These are phyloP conservation scores for Enteromius paludinosus DNA, from an alignment of 2,797 vertebrate genomes.

Conservation along the genomic window DNA sequence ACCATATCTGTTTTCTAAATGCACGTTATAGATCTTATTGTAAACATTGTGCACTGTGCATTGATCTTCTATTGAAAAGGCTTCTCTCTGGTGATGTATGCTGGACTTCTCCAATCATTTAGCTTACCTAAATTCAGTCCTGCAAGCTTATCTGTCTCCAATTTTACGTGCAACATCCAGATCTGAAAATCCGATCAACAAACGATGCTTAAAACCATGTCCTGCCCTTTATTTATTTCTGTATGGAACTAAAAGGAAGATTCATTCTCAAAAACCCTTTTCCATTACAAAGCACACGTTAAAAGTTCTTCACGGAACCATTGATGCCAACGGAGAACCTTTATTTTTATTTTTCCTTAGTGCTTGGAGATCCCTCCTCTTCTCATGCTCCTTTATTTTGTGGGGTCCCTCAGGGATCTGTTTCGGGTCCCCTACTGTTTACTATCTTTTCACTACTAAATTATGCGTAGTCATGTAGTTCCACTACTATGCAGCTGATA, in stretches of 20 bases:
- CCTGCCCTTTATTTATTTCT: not conserved
- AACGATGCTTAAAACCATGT: not conserved
- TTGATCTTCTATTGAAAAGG: not conserved
- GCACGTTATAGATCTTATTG: not conserved
- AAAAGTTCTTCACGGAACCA: not conserved
- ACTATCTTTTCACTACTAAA: no score
- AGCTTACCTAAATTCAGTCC: not conserved
- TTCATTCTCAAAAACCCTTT: not conserved
- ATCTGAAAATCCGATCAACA: not conserved
- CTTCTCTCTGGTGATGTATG: not conserved
- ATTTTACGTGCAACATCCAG: not conserved
- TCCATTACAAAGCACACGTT: not conserved
- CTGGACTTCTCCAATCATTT: not conserved
- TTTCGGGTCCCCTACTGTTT: no score
- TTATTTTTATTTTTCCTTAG: not conserved
- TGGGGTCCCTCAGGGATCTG: no score
- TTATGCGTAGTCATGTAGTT: no score
- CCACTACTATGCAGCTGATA: no score
- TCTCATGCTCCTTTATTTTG: no score
- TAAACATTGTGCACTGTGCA: not conserved
- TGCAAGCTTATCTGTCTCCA: not conserved
- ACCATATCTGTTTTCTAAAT: not conserved
- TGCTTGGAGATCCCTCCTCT: no score
- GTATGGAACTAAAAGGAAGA: not conserved
- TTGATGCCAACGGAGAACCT: not conserved